Evolutionary conservation across 2,888 invertebrate genomes (phyloP).

Genomic region (Aphodius sticticus): DNA sequence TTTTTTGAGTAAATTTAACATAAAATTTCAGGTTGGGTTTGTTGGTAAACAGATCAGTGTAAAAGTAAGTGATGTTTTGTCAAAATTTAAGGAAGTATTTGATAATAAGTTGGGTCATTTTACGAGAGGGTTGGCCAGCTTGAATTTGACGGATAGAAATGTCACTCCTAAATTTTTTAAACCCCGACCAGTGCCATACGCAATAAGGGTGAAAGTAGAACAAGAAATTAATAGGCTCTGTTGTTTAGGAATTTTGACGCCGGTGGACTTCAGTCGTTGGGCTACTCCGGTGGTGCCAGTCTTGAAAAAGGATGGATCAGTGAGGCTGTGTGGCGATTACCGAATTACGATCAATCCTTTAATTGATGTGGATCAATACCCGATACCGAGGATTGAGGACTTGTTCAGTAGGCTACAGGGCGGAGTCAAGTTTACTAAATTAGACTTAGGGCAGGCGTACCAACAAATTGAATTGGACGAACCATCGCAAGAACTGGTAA

Average conservation of each 20-base stretch:
- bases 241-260: neutral
- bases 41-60: too few relatives aligned
- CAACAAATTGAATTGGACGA: conserved; percentile 10
- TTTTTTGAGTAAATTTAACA: too few relatives aligned
- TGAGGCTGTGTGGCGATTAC: conserved; percentile 19
- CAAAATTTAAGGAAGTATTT: too few relatives aligned
- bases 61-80: too few relatives aligned
- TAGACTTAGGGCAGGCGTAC: conserved; percentile 15
- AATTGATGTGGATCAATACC: conserved; percentile 7
- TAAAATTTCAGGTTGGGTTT: too few relatives aligned
- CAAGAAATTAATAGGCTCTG: too few relatives aligned
- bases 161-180: too few relatives aligned
- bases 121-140: too few relatives aligned
- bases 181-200: too few relatives aligned
- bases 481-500: neutral
- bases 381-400: neutral
- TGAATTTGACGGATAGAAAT: too few relatives aligned
- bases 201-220: too few relatives aligned
- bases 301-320: conserved; percentile 14
- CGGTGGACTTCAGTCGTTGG: conserved; percentile 12
- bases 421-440: conserved; percentile 12
- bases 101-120: too few relatives aligned
- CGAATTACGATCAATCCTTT: conserved; percentile 15
- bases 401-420: conserved; percentile 6
- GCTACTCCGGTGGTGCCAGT: neutral